These are phyloP conservation scores for Camponotus pennsylvanicus DNA, from an alignment of 1,140 invertebrate genomes.

Conservation along the genomic window DNA sequence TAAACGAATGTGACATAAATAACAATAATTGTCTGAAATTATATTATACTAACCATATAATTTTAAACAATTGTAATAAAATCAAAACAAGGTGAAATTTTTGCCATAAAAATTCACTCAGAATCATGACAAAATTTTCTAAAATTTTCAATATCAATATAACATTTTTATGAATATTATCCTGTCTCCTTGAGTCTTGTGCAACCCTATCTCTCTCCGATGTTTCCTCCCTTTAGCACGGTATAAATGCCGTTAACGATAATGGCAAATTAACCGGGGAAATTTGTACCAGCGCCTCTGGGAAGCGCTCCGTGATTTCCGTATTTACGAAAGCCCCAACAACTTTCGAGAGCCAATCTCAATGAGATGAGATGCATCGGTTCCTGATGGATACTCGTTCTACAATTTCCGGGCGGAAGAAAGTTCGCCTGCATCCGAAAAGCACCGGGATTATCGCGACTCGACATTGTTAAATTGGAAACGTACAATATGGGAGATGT, in stretches of 20 bases:
- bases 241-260: background rate
- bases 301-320: constrained; percentile 18
- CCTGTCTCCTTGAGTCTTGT: no score
- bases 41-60: no score
- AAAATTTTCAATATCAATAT: no score
- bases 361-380: background rate
- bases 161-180: no score
- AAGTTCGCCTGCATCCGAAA: background rate
- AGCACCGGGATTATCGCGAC: constrained; percentile 18
- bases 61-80: no score
- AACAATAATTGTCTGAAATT: no score
- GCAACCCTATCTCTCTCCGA: no score
- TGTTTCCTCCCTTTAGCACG: no score
- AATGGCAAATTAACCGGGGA: constrained; percentile 31
- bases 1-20: no score
- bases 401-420: constrained; percentile 33
- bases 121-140: no score
- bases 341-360: background rate
- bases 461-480: constrained; percentile 16
- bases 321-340: constrained; percentile 20
- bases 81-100: no score
- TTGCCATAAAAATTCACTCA: no score
- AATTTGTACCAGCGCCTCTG: background rate
- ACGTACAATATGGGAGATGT: background rate
- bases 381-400: constrained; percentile 21